Percentiles rank a stretch among this genome's conserved stretches.
phyloP scores from a whole-genome alignment of 2,888 invertebrate species.

The Scelioninae gen. 1 region DNA sequence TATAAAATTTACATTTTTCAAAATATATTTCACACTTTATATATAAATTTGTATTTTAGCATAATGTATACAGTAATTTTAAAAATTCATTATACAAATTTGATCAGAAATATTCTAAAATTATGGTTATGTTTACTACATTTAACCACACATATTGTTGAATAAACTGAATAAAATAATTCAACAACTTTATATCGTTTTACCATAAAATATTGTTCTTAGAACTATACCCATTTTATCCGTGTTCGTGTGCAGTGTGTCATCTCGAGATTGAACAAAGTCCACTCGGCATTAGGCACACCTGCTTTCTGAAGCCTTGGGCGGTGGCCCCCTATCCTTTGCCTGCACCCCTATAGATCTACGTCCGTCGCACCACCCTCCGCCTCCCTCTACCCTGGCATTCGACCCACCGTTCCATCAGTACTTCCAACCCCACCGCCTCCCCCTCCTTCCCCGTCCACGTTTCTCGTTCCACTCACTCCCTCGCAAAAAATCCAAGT shows the following conservation, averaged over 20 bases:
- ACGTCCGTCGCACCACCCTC: slow-evolving; percentile 70
- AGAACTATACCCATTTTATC: background rate
- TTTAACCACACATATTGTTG: too few relatives aligned
- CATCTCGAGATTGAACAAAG: slow-evolving; percentile 77
- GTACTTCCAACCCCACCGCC: slow-evolving; percentile 45
- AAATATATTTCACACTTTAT: too few relatives aligned
- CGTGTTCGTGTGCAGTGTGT: slow-evolving; percentile 64
- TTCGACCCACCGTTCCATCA: slow-evolving; percentile 55
- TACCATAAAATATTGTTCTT: too few relatives aligned
- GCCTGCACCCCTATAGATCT: slow-evolving; percentile 82
- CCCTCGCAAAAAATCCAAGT: slow-evolving; percentile 80
- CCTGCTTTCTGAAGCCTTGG: slow-evolving; percentile 81
- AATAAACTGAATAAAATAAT: too few relatives aligned
- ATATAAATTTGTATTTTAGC: too few relatives aligned
- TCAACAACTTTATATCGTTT: too few relatives aligned
- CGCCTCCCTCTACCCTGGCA: slow-evolving; percentile 8
- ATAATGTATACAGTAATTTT: too few relatives aligned
- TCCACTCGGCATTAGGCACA: slow-evolving; percentile 80
- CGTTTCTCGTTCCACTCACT: slow-evolving; percentile 76
- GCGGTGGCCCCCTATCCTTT: slow-evolving; percentile 80
- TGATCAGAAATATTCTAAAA: too few relatives aligned
- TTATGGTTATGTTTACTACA: too few relatives aligned
- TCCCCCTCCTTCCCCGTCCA: slow-evolving; percentile 62
- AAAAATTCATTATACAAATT: too few relatives aligned
- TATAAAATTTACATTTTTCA: too few relatives aligned